Evolutionary conservation across 2,113 vertebrate genomes (phyloP).

Genomic region (Triplophysa tibetana): DNA sequence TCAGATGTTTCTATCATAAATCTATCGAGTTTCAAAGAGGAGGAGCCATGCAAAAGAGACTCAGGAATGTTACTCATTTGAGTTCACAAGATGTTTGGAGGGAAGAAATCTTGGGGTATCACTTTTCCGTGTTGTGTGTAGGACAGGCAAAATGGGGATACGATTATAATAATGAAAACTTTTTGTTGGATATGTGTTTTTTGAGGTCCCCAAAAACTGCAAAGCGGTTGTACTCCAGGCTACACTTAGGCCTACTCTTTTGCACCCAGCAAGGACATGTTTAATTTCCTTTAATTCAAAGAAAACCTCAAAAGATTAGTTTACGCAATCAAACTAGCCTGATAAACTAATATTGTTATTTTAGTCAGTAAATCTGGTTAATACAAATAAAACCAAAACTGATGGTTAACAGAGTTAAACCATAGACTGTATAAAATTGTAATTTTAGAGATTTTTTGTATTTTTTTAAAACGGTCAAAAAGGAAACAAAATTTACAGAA

Average conservation of each 20-base stretch:
- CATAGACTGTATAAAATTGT: too few species aligned
- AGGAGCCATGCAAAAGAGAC: conserved; percentile 14
- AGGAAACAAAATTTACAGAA: too few species aligned
- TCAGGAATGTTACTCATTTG: conserved; percentile 27
- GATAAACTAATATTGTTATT: too few species aligned
- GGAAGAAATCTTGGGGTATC: background rate
- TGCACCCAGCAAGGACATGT: background rate
- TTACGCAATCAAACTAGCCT: too few species aligned
- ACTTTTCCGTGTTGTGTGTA: background rate
- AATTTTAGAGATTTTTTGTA: too few species aligned
- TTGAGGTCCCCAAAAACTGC: too few species aligned
- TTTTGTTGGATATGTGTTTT: background rate
- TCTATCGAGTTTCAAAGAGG: conserved; percentile 28
- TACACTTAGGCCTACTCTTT: background rate
- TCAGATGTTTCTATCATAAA: conserved; percentile 43
- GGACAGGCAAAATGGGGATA: background rate
- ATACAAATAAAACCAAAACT: too few species aligned
- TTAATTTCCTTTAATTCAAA: background rate
- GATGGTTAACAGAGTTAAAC: too few species aligned
- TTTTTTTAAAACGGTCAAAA: too few species aligned
- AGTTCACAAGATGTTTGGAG: conserved; percentile 33
- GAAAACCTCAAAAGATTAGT: too few species aligned
- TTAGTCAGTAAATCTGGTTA: too few species aligned
- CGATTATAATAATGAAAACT: background rate
- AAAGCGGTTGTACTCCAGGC: too few species aligned